Evolutionary conservation across 2,797 vertebrate genomes (phyloP).

Genomic region (Crossoptilon crossoptilon): DNA sequence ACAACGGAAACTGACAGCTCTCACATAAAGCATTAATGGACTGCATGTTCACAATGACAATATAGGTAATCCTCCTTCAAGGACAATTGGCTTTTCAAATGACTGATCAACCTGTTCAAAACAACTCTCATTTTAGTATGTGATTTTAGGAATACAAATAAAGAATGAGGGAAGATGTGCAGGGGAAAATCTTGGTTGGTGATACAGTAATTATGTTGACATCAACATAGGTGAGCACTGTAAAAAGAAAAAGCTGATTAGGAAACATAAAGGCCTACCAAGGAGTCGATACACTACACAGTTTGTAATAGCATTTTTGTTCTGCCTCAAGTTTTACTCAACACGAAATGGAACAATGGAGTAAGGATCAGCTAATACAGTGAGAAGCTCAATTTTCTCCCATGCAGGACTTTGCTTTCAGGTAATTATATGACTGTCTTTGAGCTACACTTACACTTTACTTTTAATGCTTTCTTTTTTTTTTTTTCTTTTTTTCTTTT

Average conservation of each 20-base stretch:
- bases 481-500: too few species aligned
- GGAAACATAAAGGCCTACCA: not conserved
- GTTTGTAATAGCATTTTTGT: not conserved
- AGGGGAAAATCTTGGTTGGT: not conserved
- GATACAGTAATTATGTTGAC: not conserved
- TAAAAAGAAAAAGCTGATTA: not conserved
- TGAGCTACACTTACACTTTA: not conserved
- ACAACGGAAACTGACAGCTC: not conserved
- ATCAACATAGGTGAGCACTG: not conserved
- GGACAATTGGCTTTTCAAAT: not conserved
- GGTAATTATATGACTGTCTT: not conserved
- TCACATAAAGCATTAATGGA: not conserved
- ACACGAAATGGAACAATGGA: not conserved
- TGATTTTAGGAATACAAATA: not conserved
- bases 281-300: not conserved
- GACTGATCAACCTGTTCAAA: not conserved
- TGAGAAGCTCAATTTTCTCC: not conserved
- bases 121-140: not conserved
- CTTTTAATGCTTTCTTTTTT: not conserved
- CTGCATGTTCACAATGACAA: not conserved
- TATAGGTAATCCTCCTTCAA: not conserved
- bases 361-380: not conserved
- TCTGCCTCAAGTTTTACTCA: rapidly evolving
- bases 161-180: not conserved
- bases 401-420: not conserved